phyloP scores from a whole-genome alignment of 1,140 invertebrate species.

The Sesamia nonagrioides region DNA sequence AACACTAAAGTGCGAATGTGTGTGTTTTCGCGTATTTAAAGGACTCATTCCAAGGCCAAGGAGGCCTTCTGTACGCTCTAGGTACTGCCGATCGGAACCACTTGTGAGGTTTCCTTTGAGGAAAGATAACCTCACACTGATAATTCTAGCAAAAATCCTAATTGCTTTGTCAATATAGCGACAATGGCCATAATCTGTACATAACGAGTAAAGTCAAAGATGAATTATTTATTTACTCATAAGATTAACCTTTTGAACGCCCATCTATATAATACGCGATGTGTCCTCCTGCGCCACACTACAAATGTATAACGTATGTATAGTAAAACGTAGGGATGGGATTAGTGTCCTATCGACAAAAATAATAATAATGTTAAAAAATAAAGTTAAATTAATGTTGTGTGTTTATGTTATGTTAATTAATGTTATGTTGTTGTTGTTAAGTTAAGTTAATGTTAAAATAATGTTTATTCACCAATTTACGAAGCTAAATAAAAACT shows the following conservation, averaged over 20 bases:
- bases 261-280: too few species aligned
- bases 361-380: too few species aligned
- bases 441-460: too few species aligned
- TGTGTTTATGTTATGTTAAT: too few species aligned
- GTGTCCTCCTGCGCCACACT: too few species aligned
- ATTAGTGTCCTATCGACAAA: too few species aligned
- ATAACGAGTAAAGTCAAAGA: not conserved
- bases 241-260: not conserved
- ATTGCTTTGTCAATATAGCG: not conserved
- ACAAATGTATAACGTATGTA: too few species aligned
- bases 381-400: too few species aligned
- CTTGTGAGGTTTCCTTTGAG: constrained; percentile 8
- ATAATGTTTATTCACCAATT: too few species aligned
- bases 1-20: not conserved
- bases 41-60: not conserved
- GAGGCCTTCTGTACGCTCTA: not conserved
- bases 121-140: not conserved
- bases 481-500: too few species aligned
- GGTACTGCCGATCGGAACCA: not conserved
- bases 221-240: not conserved
- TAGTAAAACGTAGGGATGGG: too few species aligned
- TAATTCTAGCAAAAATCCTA: not conserved
- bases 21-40: not conserved
- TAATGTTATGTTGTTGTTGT: too few species aligned
- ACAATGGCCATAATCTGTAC: not conserved